Percentiles rank a stretch among this genome's conserved stretches.
Evolutionary conservation across 30 jellyfish, hydroid and myxozoan species (phyloP).

Genomic region (Chironex yamaguchii): DNA sequence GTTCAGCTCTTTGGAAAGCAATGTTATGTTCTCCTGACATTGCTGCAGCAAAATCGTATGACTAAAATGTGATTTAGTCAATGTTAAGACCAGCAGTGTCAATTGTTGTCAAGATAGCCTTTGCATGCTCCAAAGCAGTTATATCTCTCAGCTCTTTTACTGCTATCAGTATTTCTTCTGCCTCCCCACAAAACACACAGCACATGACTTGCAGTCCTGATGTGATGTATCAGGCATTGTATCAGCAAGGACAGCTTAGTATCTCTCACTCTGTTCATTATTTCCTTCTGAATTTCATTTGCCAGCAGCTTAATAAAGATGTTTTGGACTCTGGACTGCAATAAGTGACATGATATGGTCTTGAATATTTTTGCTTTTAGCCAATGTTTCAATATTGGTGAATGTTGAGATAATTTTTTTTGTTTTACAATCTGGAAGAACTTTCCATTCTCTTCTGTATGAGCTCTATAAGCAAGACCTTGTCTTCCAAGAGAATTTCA

Average conservation of each 20-base stretch:
- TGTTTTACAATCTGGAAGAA: conserved; percentile 19
- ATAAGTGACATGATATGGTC: conserved; percentile 26
- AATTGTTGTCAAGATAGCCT: too few species aligned
- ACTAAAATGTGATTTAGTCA: too few species aligned
- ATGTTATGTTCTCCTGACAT: too few species aligned
- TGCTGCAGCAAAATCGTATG: too few species aligned
- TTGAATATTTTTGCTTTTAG: neutral
- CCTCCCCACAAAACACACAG: conserved; percentile 28
- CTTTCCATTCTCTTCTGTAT: conserved; percentile 30
- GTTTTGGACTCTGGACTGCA: conserved; percentile 6
- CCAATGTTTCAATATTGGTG: conserved; percentile 17
- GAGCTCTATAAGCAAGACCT: conserved; percentile 53
- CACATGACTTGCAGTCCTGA: conserved; percentile 3
- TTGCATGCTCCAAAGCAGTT: too few species aligned
- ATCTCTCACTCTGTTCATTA: neutral
- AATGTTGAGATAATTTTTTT: conserved; percentile 28
- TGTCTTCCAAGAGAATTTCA: conserved; percentile 47
- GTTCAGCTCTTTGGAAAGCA: too few species aligned
- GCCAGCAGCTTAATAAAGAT: too few species aligned
- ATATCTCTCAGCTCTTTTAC: too few species aligned
- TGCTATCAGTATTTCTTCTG: conserved; percentile 20
- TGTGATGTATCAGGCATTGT: conserved; percentile 43
- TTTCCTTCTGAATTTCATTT: conserved; percentile 1
- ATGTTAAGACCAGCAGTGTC: too few species aligned
- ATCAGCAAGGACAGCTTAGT: conserved; percentile 31